Evolutionary conservation across 1,140 invertebrate genomes (phyloP), one percentile per base, ranked within the genome.

Genomic region (Plectus sambesii): DNA sequence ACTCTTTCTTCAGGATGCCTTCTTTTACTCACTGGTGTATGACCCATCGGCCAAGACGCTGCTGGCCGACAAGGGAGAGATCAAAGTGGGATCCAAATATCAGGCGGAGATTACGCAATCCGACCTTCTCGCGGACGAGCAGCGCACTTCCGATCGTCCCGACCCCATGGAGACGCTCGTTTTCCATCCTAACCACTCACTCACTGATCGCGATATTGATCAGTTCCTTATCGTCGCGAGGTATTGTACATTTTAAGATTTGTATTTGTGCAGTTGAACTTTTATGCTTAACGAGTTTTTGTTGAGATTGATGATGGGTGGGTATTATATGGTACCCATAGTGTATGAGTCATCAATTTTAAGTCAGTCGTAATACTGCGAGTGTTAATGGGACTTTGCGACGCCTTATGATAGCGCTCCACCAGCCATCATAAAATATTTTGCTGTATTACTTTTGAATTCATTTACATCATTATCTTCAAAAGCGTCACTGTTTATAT

Each of bases 21-120:
- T 98, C 79, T 98, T 96, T 74, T 98, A 98, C 75, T 96, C 92
- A 70, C 78, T 98, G 70, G 93, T 99, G 54, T 99, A 94, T 75
- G 94, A 99, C 78, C 92, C 92, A 52, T 81, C 85, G 72, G 88
- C 96, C 75, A 94, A 93, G 75, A 98, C 93, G 63, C 78, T 99
- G 65, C 78, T 97, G 66, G 92, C 92, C 59, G 94, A 99, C 75
- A 92, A 93, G 78, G 89, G 89, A 24, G 87, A 92, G 77, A 86
- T 87, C 56, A 71, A 85, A 67, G 82, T 98, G 62, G 94, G 94
- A 55, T 83, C 81, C 69, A 81, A 84, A 74, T 96, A 90, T 76
- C 94, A 99, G 77, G 89, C 87, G 19, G 38, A 41, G 22, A 51
- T 61, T 20, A 48, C 48, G 19, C 53, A 58, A 41, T 8, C 27